Conservation (phyloP, 2,797 vertebrate genomes). For the Odontamblyopus lacepedii region DNA sequence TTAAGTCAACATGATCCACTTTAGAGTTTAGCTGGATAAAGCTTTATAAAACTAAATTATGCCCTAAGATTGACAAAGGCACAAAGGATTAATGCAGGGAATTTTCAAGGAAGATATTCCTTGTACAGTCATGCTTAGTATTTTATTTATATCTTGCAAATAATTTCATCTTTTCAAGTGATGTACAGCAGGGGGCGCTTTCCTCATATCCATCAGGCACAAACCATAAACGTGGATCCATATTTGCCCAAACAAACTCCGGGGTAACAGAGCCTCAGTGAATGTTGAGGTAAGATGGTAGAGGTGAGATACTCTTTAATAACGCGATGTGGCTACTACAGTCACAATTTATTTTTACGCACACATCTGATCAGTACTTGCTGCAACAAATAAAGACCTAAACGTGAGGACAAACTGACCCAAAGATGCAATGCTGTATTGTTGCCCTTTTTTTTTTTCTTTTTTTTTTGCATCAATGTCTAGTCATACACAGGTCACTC, state of each 20-base stretch:
- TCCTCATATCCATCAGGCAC: background rate
- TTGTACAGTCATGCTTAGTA: background rate
- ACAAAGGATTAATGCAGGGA: background rate
- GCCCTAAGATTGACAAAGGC: too few relatives aligned
- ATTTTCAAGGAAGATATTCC: background rate
- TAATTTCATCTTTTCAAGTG: background rate
- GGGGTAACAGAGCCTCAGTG: background rate
- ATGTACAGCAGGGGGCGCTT: background rate
- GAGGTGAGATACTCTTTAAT: background rate
- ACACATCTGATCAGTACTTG: conserved; percentile 4
- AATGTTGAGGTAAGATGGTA: background rate
- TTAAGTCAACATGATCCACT: background rate
- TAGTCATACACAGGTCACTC: too few relatives aligned
- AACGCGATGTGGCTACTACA: background rate
- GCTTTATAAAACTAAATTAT: background rate
- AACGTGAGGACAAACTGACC: too few relatives aligned
- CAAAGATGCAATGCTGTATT: too few relatives aligned
- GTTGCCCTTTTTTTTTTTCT: too few relatives aligned
- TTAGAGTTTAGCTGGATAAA: background rate
- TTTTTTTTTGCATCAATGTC: too few relatives aligned
- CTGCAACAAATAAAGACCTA: too few relatives aligned
- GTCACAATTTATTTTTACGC: background rate
- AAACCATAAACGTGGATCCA: background rate
- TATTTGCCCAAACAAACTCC: too few relatives aligned
- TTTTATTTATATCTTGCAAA: background rate